Percentiles rank a stretch among this genome's conserved stretches.
These are phyloP conservation scores for Colius striatus DNA, from an alignment of 2,113 vertebrate species.

Conservation along the genomic window DNA sequence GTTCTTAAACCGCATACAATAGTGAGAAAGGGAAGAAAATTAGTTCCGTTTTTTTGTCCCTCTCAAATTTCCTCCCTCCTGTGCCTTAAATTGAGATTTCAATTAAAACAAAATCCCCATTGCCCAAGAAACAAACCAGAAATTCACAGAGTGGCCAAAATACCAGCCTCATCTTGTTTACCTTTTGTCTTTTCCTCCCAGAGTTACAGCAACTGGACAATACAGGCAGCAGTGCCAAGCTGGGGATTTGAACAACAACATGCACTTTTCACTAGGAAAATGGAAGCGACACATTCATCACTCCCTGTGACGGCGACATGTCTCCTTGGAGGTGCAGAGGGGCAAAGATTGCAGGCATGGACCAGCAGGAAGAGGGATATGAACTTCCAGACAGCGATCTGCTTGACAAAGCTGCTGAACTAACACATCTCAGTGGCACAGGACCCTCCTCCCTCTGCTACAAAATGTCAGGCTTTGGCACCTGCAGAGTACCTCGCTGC, in stretches of 20 bases:
- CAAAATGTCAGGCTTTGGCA: slow-evolving; percentile 50
- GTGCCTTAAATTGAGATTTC: background rate
- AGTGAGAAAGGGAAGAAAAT: background rate
- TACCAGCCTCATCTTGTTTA: background rate
- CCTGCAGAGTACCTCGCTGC: slow-evolving; percentile 30
- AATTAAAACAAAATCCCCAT: background rate
- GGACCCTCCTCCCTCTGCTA: slow-evolving; percentile 9
- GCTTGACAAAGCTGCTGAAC: slow-evolving; percentile 27
- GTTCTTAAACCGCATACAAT: background rate
- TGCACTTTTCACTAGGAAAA: background rate
- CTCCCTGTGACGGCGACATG: fast-evolving
- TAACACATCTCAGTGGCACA: background rate
- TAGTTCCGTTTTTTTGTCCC: background rate
- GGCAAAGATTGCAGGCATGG: background rate
- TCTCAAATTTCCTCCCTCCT: background rate
- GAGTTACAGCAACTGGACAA: background rate
- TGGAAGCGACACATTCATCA: fast-evolving
- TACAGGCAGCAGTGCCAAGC: background rate
- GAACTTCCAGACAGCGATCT: background rate
- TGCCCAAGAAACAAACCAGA: background rate
- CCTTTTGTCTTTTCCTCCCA: background rate
- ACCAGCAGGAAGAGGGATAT: background rate
- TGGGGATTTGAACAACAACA: background rate
- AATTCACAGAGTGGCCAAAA: background rate
- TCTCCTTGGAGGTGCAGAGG: background rate